Conservation (phyloP, 2,888 invertebrate species). For the Pasiphila rectangulata region DNA sequence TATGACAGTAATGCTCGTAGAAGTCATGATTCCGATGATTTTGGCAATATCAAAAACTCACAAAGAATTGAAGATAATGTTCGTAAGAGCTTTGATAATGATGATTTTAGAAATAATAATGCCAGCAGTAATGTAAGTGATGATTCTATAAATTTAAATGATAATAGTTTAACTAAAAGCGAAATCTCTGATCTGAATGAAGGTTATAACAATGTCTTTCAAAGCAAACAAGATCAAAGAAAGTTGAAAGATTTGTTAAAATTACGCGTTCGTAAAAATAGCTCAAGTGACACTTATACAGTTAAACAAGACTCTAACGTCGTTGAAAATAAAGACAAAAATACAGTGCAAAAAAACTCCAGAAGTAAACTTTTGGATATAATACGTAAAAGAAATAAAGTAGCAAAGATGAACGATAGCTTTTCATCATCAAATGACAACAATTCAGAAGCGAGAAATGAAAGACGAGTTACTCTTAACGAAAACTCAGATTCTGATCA, state of each 20-base stretch:
- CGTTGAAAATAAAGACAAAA: slow-evolving; percentile 1
- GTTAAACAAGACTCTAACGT: neutral
- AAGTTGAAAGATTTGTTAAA: neutral
- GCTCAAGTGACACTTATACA: neutral
- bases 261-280: neutral
- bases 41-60: no score
- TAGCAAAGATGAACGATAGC: slow-evolving; percentile 2
- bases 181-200: slow-evolving; percentile 1
- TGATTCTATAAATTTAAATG: neutral
- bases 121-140: neutral
- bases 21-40: neutral
- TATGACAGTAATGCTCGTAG: neutral
- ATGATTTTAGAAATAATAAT: neutral
- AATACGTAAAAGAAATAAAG: slow-evolving; percentile 4
- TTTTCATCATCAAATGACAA: slow-evolving; percentile 6
- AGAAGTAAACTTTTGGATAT: slow-evolving; percentile 11
- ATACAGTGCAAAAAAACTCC: neutral
- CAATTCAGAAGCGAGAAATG: neutral
- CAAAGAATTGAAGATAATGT: neutral
- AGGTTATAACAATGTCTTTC: slow-evolving; percentile 3
- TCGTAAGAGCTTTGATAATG: neutral
- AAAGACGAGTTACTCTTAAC: neutral
- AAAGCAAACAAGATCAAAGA: slow-evolving; percentile 1
- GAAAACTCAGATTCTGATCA: neutral
- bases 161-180: neutral